Conservation (phyloP, 2,113 vertebrate genomes). For the Atlantisia rogersi region DNA sequence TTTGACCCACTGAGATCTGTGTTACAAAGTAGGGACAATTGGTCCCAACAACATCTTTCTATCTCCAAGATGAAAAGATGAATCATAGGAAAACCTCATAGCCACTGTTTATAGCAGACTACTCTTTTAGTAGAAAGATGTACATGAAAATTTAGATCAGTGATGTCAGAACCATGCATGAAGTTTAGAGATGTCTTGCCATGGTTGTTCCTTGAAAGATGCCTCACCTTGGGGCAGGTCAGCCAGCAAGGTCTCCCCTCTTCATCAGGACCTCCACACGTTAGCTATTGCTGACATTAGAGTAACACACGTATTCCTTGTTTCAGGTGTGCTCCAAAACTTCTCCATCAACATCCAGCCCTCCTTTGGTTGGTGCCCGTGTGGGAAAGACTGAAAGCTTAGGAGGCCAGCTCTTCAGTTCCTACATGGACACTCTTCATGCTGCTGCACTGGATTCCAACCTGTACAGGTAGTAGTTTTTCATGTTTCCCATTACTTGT, state of each 20-base stretch:
- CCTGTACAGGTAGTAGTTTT: background rate
- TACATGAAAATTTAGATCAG: background rate
- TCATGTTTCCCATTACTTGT: background rate
- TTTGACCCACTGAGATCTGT: background rate
- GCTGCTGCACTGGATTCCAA: background rate
- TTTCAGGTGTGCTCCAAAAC: background rate
- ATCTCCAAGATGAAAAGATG: background rate
- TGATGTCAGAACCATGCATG: background rate
- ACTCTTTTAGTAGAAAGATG: background rate
- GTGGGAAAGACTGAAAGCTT: background rate
- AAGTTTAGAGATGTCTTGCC: background rate
- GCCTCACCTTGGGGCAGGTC: background rate
- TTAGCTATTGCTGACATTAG: background rate
- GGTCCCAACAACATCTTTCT: background rate
- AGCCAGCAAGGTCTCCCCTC: background rate
- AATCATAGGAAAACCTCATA: background rate
- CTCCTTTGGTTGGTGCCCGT: rapidly evolving
- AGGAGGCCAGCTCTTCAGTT: background rate
- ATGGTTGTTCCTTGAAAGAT: background rate
- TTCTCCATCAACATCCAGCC: background rate
- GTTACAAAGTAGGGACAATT: background rate
- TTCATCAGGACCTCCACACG: background rate
- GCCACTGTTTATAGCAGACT: background rate
- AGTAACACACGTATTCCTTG: background rate
- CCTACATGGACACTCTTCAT: background rate